Base-by-base conservation (phyloP, 2,888 invertebrate genomes). In the Nephrocerus scutellatus region DNA sequence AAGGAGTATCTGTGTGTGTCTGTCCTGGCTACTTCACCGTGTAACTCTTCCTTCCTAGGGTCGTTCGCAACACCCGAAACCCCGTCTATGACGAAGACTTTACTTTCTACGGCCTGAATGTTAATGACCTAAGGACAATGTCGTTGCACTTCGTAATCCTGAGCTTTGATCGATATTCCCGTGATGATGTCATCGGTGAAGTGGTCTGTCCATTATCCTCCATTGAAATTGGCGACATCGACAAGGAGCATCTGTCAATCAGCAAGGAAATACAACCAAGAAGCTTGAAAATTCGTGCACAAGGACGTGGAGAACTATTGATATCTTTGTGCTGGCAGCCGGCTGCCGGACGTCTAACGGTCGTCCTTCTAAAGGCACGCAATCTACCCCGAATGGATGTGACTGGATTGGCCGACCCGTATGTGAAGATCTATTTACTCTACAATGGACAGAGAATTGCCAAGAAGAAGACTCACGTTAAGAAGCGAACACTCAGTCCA, bases 21-120 rank as follows among this genome's bases (percentile, higher is more conserved):
- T 26, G 10, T 1, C 10, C 22, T 22, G 22, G 7, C 22, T 22
- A 22, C 22, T 10, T 22, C 22, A 8, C 22, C 3, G 23, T 23
- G 25, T 28, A 9, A 2, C 8, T 22, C 22, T 10, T 22, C n/a
- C n/a, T n/a, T n/a, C n/a, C n/a, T n/a, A n/a, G 96, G 41, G 96
- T 98, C 7, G 80, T 97, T 24, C 81, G 96, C 50, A 95, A 96
- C 66, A 96, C 97, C 30, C 77, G 89, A 36, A 90, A 91, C 71
- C 98, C 98, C 0, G 84, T 91, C 2, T 98, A 96, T 70, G 96
- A 98, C 60, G 98, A 98, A 70, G 96, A 96, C 68, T 98, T 98
- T 67, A 97, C 96, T 2, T 97, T 98, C 76, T 98, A 95, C 64
- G 96, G 96, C 38, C 79, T 92, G 56, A 82, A 81, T 33, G 80